phyloP scores from a whole-genome alignment of 1,140 invertebrate genomes.

The Aradophagus sp. region DNA sequence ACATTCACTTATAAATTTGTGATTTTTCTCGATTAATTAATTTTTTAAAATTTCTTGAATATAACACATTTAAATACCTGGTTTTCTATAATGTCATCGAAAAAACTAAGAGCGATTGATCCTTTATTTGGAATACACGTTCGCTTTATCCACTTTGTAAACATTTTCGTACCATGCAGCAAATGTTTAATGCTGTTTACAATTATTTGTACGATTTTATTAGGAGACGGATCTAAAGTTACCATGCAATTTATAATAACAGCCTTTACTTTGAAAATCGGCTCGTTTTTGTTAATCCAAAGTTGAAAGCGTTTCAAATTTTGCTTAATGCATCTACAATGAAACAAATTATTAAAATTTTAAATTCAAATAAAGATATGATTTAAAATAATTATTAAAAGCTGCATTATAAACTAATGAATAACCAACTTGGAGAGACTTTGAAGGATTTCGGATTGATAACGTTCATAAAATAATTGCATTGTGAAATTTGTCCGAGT shows the following conservation, averaged over 20 bases:
- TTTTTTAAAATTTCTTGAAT: background rate
- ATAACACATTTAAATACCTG: constrained; percentile 56
- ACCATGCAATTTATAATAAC: constrained; percentile 83
- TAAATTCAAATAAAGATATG: background rate
- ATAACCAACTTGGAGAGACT: constrained; percentile 1
- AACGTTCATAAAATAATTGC: constrained; percentile 80
- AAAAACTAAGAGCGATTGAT: constrained; percentile 78
- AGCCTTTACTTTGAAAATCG: constrained; percentile 87
- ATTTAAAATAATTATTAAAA: background rate
- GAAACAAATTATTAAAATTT: background rate
- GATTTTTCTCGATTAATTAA: background rate
- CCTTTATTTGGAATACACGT: constrained; percentile 83
- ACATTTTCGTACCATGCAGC: constrained; percentile 80
- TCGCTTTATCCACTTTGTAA: constrained; percentile 89
- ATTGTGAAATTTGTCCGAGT: constrained; percentile 80
- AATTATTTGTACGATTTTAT: constrained; percentile 85
- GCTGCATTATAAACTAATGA: no score
- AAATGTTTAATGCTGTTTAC: constrained; percentile 80
- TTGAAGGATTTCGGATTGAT: constrained; percentile 81
- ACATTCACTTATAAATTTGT: background rate
- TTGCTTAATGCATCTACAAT: constrained; percentile 70
- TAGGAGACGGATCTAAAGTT: constrained; percentile 81
- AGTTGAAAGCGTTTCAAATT: constrained; percentile 84
- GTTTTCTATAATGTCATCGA: constrained; percentile 83
- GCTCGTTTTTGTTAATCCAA: constrained; percentile 76